phyloP scores from a whole-genome alignment of 2,797 vertebrate genomes.

The Gallinago nigripennis region DNA sequence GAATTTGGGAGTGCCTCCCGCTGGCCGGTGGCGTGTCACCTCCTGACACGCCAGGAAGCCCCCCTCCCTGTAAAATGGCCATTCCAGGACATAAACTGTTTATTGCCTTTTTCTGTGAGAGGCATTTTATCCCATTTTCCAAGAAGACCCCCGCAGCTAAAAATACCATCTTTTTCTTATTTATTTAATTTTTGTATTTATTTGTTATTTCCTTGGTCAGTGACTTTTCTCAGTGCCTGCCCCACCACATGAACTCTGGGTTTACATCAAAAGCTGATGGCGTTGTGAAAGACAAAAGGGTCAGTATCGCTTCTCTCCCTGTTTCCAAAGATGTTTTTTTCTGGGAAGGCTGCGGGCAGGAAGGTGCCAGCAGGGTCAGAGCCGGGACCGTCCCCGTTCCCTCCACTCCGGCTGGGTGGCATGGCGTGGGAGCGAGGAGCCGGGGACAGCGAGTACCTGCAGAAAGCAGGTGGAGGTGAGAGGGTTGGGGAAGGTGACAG shows the following conservation, averaged over 20 bases:
- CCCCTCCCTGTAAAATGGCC: neutral
- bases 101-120: neutral
- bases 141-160: neutral
- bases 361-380: neutral
- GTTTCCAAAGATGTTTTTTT: neutral
- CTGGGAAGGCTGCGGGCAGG: neutral
- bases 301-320: neutral
- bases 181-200: neutral
- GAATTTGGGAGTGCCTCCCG: neutral
- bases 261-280: neutral
- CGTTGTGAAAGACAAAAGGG: conserved; percentile 37
- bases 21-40: neutral
- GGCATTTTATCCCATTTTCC: neutral
- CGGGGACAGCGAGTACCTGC: neutral
- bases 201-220: conserved; percentile 13
- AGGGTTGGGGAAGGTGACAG: neutral
- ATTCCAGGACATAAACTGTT: neutral
- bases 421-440: neutral
- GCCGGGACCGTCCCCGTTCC: neutral
- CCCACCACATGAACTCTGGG: conserved; percentile 27
- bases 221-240: conserved; percentile 8
- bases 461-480: neutral
- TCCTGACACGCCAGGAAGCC: neutral
- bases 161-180: neutral
- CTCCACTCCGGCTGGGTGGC: accelerated